phyloP scores from a whole-genome alignment of 1,140 invertebrate species.

The Aphidius gifuensis region DNA sequence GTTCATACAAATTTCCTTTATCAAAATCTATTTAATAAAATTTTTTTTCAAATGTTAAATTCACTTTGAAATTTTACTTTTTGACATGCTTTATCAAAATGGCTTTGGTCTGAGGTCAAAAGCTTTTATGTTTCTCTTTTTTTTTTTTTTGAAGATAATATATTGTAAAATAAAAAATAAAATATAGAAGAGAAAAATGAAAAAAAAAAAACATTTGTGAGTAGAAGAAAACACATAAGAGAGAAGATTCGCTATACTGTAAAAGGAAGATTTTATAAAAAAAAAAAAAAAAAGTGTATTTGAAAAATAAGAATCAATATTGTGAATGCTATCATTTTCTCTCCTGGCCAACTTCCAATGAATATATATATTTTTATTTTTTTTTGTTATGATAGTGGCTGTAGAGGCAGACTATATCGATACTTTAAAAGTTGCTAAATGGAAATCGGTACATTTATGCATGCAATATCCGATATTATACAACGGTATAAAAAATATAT shows the following conservation, averaged over 20 bases:
- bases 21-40: no score
- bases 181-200: neutral
- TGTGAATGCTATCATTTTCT: conserved; percentile 26
- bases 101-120: no score
- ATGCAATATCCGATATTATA: conserved; percentile 31
- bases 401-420: conserved; percentile 9
- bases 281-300: neutral
- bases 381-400: conserved; percentile 18
- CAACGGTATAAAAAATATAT: neutral
- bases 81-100: no score
- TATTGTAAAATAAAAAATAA: no score
- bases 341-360: conserved; percentile 29
- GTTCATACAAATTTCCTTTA: no score
- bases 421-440: conserved; percentile 20
- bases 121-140: no score
- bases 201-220: neutral
- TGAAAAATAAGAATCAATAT: neutral
- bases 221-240: neutral
- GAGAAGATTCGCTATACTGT: neutral
- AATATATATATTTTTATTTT: neutral
- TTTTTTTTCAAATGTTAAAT: no score
- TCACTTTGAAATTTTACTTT: no score
- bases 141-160: no score
- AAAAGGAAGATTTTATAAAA: neutral
- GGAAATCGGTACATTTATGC: conserved; percentile 32